Conservation (phyloP, 2,113 vertebrate species). For the Catharus minimus region DNA sequence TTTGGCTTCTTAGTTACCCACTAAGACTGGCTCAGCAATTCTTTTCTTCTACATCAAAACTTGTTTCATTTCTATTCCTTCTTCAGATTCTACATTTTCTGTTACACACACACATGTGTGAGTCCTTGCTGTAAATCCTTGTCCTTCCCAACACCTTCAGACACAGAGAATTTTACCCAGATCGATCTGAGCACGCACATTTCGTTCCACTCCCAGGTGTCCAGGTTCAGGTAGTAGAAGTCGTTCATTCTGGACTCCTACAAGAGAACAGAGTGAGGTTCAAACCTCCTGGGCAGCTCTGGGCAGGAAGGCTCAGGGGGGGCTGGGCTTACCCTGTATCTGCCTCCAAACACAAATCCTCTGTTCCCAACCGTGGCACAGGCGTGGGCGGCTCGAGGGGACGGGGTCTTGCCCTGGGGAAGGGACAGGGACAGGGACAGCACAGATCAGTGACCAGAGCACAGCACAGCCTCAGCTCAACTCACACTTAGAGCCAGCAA, state of each 20-base stretch:
- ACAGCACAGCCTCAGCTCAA: background rate
- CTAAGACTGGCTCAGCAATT: too few species aligned
- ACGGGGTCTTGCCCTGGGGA: conserved; percentile 86
- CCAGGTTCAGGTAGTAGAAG: conserved; percentile 90
- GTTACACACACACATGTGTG: too few species aligned
- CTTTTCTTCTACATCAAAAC: too few species aligned
- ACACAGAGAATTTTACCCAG: accelerated
- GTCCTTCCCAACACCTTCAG: too few species aligned
- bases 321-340: conserved; percentile 82
- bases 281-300: background rate
- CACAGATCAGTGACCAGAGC: background rate
- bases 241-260: conserved; percentile 94
- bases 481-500: background rate
- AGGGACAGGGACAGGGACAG: background rate
- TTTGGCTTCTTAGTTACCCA: too few species aligned
- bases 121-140: too few species aligned
- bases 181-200: conserved; percentile 75
- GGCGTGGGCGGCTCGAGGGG: conserved; percentile 92
- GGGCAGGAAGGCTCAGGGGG: background rate
- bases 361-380: conserved; percentile 90
- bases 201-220: conserved; percentile 95
- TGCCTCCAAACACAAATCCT: conserved; percentile 93
- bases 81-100: too few species aligned
- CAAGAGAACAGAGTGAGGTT: background rate
- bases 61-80: too few species aligned